Evolutionary conservation across 2,888 invertebrate species (phyloP), one percentile per base, ranked within the genome.

Genomic region (Strigamia transsilvanica): DNA sequence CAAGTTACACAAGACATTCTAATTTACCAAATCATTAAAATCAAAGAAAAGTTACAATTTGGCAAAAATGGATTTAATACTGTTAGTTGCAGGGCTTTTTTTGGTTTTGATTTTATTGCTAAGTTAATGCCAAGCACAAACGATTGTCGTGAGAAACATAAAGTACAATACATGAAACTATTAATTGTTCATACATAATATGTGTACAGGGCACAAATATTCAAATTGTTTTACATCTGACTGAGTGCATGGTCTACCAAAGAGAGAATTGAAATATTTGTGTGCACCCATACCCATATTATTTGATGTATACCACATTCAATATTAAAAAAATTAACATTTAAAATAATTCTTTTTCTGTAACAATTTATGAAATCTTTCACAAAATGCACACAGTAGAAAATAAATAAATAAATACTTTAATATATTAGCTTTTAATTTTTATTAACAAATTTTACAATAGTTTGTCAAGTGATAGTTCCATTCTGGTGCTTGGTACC

Each of bases 21-120:
- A 66, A 21, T 66, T 66, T 66, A 66, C 61, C 23, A 66, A 66
- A 66, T 21, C 21, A 66, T 1, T 21, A 23, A 12, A 23, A 23
- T 12, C 1, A 61, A 61, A 5, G 9, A n/a, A 61, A 9, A 61
- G 61, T 61, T 61, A 18, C 21, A 66, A 12, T 66, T 66, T 66
- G 61, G 61, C 61, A 66, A 6, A 23, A 66, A 23, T 23, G 61
- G 61, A 66, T 66, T 38, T 66, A 66, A 66, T 66, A 66, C 61
- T 66, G 61, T 66, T 66, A 66, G 61, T 66, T 66, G 61, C 61
- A 66, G 61, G 61, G 23, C 61, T n/a, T 18, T 66, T 66, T 66
- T n/a, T 46, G 46, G 61, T 66, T 66, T 66, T 66, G 61, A 66
- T 66, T 66, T 66, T 66, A 66, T 66, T 66, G 61, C 61, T 66